phyloP scores from a whole-genome alignment of 2,888 invertebrate species.

The Trichogramma dendrolimi region DNA sequence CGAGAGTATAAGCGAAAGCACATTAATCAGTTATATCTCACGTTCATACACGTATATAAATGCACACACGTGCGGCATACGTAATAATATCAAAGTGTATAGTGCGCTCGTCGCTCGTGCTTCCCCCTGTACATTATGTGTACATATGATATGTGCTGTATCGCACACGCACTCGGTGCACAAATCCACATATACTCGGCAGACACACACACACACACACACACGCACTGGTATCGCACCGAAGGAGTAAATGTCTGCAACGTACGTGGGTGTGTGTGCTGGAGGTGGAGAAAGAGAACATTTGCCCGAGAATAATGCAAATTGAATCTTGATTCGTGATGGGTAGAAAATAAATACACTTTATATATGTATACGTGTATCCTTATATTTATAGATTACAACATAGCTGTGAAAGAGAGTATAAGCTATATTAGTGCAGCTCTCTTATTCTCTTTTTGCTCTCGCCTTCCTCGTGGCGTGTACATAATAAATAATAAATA shows the following conservation, averaged over 20 bases:
- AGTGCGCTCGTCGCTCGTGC: too few relatives aligned
- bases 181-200: neutral
- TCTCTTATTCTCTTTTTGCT: neutral
- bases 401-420: too few relatives aligned
- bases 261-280: neutral
- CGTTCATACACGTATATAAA: too few relatives aligned
- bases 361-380: too few relatives aligned
- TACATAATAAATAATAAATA: too few relatives aligned
- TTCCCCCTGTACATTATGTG: neutral
- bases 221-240: neutral
- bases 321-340: constrained; percentile 8
- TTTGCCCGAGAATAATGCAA: constrained; percentile 3
- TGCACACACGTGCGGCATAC: too few relatives aligned
- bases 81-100: too few relatives aligned
- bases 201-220: neutral
- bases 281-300: neutral
- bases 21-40: too few relatives aligned
- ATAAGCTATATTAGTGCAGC: too few relatives aligned
- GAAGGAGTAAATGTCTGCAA: neutral
- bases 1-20: too few relatives aligned
- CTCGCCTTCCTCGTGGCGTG: neutral
- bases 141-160: neutral
- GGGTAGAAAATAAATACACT: constrained; percentile 1
- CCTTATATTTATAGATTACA: too few relatives aligned
- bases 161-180: neutral